Evolutionary conservation across 2,888 invertebrate genomes (phyloP).

Genomic region (Drosophila mimica): DNA sequence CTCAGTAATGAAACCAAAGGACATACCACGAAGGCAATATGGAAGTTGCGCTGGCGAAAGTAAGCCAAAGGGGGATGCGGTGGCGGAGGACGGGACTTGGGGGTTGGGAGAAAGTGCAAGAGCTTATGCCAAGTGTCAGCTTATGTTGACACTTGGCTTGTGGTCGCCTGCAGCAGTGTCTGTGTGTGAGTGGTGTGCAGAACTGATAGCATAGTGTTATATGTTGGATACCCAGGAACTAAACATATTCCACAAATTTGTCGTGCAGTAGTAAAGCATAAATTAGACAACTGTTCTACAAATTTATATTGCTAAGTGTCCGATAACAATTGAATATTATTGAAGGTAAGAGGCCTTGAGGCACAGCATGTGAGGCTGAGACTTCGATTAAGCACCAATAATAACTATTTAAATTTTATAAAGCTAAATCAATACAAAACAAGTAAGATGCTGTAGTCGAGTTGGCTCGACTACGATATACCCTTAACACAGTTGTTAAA

Average conservation of each 20-base stretch:
- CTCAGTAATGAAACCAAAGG: conserved; percentile 35
- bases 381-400: not conserved
- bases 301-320: conserved; percentile 9
- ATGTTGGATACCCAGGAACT: conserved; percentile 9
- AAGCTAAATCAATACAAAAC: not conserved
- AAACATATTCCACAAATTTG: conserved; percentile 24
- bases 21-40: conserved; percentile 19
- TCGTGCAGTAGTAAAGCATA: not conserved
- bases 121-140: conserved; percentile 24
- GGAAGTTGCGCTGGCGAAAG: not conserved
- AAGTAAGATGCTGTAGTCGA: too few relatives aligned
- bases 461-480: too few relatives aligned
- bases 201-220: conserved; percentile 5
- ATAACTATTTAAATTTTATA: not conserved
- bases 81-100: not conserved
- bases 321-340: conserved; percentile 1
- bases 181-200: not conserved
- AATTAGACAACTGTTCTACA: conserved; percentile 24
- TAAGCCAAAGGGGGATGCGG: not conserved
- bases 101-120: not conserved
- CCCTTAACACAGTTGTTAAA: too few relatives aligned
- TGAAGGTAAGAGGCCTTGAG: not conserved
- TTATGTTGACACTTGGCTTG: conserved; percentile 36
- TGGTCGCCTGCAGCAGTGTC: conserved; percentile 24
- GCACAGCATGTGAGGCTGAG: not conserved